phyloP scores from a whole-genome alignment of 1,140 invertebrate species.

The Pogonognathellus flavescens region DNA sequence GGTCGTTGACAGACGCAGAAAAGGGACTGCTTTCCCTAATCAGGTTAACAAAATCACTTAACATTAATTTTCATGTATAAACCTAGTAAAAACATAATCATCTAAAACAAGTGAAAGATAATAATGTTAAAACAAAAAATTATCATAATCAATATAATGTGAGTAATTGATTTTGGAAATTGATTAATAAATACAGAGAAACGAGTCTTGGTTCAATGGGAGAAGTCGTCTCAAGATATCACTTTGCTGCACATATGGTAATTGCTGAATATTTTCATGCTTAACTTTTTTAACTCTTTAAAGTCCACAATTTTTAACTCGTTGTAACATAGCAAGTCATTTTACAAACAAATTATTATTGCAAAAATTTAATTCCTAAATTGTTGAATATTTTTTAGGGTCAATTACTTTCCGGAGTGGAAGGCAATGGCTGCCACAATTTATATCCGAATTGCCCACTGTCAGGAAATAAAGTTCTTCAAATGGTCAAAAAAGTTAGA shows the following conservation, averaged over 20 bases:
- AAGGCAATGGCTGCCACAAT: conserved; percentile 80
- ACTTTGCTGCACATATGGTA: conserved; percentile 87
- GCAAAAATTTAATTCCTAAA: no score
- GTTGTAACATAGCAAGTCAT: no score
- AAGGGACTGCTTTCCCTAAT: conserved; percentile 79
- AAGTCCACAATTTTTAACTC: no score
- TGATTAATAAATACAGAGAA: conserved; percentile 71
- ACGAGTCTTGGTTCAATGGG: conserved; percentile 76
- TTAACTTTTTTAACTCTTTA: no score
- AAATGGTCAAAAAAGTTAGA: conserved; percentile 79
- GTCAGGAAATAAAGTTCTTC: conserved; percentile 76
- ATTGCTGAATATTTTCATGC: no score
- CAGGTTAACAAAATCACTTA: conserved; percentile 72
- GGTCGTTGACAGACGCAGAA: conserved; percentile 80
- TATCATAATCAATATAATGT: no score
- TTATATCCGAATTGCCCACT: conserved; percentile 81
- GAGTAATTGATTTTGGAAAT: no score
- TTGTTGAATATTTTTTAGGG: no score
- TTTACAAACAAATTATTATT: no score
- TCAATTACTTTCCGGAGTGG: conserved; percentile 79
- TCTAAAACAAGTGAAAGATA: no score
- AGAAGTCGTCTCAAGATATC: conserved; percentile 80
- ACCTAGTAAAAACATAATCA: no score
- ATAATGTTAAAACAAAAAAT: no score
- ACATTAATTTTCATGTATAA: not conserved